Evolutionary conservation across 2,888 invertebrate genomes (phyloP).

Genomic region (Alcis repandata): DNA sequence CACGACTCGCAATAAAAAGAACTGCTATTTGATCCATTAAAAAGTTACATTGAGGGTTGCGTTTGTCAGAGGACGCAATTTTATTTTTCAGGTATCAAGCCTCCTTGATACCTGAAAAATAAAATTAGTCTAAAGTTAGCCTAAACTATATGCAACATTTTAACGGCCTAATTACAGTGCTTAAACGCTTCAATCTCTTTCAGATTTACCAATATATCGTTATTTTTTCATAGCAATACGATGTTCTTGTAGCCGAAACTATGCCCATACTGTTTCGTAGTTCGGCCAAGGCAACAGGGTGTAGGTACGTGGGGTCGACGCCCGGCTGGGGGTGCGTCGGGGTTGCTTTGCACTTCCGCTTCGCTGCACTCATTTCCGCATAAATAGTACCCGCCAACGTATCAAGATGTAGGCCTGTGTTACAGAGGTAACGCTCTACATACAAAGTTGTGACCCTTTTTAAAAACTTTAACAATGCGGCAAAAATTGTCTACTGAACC

Average conservation of each 20-base stretch:
- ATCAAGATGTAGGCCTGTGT: conserved; percentile 70
- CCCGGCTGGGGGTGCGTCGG: conserved; percentile 68
- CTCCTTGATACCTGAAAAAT: too few species aligned
- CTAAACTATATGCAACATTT: too few species aligned
- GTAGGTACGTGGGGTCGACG: conserved; percentile 75
- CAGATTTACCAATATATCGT: background rate
- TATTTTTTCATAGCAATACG: background rate
- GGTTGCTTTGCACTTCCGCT: conserved; percentile 83
- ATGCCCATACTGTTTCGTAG: conserved; percentile 19
- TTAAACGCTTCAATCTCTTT: too few species aligned
- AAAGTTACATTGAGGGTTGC: too few species aligned
- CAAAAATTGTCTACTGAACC: conserved; percentile 1
- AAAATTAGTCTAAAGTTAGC: too few species aligned
- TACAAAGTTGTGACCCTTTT: conserved; percentile 1
- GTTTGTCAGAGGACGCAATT: too few species aligned
- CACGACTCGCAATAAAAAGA: background rate
- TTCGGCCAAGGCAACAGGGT: conserved; percentile 51
- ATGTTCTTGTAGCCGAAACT: conserved; percentile 34
- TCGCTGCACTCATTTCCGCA: conserved; percentile 84
- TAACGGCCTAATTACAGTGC: too few species aligned
- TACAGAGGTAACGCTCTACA: conserved; percentile 8
- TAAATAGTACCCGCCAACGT: conserved; percentile 74
- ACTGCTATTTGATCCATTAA: background rate
- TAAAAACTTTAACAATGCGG: conserved; percentile 3
- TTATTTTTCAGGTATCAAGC: too few species aligned